phyloP scores from a whole-genome alignment of 2,888 invertebrate species.

The Ochropleura leucogaster region DNA sequence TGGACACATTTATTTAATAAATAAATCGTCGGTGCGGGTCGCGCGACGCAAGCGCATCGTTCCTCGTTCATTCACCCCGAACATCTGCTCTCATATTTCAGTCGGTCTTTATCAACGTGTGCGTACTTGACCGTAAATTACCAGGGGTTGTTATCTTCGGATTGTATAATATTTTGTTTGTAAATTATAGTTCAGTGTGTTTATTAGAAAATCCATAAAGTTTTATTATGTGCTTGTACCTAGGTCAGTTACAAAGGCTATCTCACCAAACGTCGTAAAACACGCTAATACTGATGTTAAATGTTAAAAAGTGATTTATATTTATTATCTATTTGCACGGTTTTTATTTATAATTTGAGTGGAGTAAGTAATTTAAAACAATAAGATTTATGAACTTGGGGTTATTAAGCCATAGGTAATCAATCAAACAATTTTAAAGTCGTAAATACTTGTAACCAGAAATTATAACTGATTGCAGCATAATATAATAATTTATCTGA shows the following conservation, averaged over 20 bases:
- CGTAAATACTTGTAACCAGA: neutral
- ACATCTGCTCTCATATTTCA: slow-evolving; percentile 89
- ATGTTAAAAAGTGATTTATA: slow-evolving; percentile 56
- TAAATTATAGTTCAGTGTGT: slow-evolving; percentile 52
- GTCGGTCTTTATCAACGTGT: slow-evolving; percentile 81
- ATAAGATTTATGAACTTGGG: neutral
- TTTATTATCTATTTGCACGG: slow-evolving; percentile 45
- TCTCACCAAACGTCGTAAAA: slow-evolving; percentile 55
- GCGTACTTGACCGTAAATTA: slow-evolving; percentile 75
- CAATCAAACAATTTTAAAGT: neutral
- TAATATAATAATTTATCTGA: slow-evolving; percentile 55
- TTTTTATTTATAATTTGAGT: slow-evolving; percentile 39
- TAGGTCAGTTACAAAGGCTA: slow-evolving; percentile 67
- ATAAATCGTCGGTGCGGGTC: slow-evolving; percentile 76
- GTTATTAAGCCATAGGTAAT: neutral
- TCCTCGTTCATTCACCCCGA: slow-evolving; percentile 83
- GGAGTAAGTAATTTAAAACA: slow-evolving; percentile 32
- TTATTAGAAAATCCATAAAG: slow-evolving; percentile 60
- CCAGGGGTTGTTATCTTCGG: slow-evolving; percentile 61
- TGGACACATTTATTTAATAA: slow-evolving; percentile 70
- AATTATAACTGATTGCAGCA: neutral
- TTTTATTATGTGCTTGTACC: slow-evolving; percentile 58
- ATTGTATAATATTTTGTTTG: slow-evolving; percentile 60
- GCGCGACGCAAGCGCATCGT: slow-evolving; percentile 75
- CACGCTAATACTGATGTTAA: slow-evolving; percentile 54